Percentiles rank a stretch among this genome's conserved stretches.
phyloP scores from a whole-genome alignment of 2,888 invertebrate species.

The Ceramica pisi region DNA sequence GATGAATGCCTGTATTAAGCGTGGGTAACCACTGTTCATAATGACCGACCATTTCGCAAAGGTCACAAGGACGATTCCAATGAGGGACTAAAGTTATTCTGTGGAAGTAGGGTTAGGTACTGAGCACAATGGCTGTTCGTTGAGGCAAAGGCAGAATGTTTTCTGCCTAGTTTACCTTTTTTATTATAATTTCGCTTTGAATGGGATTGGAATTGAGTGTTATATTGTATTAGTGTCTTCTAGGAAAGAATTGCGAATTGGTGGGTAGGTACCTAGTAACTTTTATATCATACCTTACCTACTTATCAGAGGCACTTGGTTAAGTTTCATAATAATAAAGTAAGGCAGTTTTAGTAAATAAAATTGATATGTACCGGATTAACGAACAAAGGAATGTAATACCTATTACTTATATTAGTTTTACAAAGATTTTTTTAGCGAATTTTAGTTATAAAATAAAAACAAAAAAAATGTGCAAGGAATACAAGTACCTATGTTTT shows the following conservation, averaged over 20 bases:
- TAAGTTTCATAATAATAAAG: no score
- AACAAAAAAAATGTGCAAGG: not conserved
- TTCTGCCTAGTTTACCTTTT: slow-evolving; percentile 44
- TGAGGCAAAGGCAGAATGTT: slow-evolving; percentile 33
- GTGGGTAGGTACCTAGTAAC: no score
- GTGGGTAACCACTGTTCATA: slow-evolving; percentile 55
- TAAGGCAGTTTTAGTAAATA: no score
- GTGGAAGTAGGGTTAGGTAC: slow-evolving; percentile 44
- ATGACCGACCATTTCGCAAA: slow-evolving; percentile 57
- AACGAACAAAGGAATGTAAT: not conserved
- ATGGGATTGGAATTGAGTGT: slow-evolving; percentile 22
- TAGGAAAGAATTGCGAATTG: not conserved
- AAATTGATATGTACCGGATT: not conserved
- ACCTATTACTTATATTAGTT: no score
- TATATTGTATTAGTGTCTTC: not conserved
- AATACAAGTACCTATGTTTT: not conserved
- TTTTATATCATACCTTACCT: no score
- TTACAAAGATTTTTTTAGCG: not conserved
- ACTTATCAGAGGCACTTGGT: no score
- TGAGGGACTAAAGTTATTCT: slow-evolving; percentile 52
- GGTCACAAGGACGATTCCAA: slow-evolving; percentile 56
- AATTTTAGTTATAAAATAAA: not conserved
- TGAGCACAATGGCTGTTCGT: slow-evolving; percentile 48
- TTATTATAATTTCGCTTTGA: slow-evolving; percentile 20
- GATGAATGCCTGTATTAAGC: slow-evolving; percentile 54